Conservation (phyloP, 2,888 invertebrate genomes). For the Amblyjoppa proteus region DNA sequence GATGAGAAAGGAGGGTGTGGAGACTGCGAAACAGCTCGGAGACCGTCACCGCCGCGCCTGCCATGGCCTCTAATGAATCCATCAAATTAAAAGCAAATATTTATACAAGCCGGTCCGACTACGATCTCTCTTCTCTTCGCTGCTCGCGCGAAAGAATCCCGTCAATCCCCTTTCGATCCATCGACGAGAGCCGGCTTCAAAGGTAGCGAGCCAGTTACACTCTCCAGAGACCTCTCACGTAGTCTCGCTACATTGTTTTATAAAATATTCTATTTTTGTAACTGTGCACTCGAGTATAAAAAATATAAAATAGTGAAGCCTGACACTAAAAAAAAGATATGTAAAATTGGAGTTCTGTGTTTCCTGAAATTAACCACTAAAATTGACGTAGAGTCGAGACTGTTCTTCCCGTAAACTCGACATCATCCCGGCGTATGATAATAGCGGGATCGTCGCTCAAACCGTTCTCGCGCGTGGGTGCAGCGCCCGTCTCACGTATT, state of each 20-base stretch:
- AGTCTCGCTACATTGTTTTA: conserved; percentile 24
- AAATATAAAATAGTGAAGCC: not conserved
- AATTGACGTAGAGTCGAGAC: conserved; percentile 66
- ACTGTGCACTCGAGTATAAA: conserved; percentile 24
- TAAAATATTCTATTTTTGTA: conserved; percentile 26
- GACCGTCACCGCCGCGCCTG: conserved; percentile 38
- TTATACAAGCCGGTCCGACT: conserved; percentile 62
- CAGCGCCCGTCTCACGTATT: not conserved
- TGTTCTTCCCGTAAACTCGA: conserved; percentile 54
- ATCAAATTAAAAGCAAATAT: conserved; percentile 74
- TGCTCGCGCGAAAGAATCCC: not conserved
- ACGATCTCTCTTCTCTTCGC: conserved; percentile 21
- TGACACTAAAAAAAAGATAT: not conserved
- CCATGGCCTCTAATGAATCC: conserved; percentile 69
- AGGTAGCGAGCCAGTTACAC: conserved; percentile 6
- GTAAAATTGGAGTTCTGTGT: not conserved
- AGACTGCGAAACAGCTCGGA: conserved; percentile 13
- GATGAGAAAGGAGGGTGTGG: conserved; percentile 42
- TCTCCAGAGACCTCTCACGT: not conserved
- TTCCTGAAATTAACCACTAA: conserved; percentile 30
- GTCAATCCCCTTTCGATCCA: conserved; percentile 56
- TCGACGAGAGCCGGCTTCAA: conserved; percentile 58
- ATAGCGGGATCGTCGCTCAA: conserved; percentile 9
- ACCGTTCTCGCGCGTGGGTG: conserved; percentile 47
- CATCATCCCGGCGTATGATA: conserved; percentile 41